Percentiles rank a stretch among this genome's conserved stretches.
Evolutionary conservation across 2,113 vertebrate species (phyloP).

Genomic region (Lichenostomus cassidix): DNA sequence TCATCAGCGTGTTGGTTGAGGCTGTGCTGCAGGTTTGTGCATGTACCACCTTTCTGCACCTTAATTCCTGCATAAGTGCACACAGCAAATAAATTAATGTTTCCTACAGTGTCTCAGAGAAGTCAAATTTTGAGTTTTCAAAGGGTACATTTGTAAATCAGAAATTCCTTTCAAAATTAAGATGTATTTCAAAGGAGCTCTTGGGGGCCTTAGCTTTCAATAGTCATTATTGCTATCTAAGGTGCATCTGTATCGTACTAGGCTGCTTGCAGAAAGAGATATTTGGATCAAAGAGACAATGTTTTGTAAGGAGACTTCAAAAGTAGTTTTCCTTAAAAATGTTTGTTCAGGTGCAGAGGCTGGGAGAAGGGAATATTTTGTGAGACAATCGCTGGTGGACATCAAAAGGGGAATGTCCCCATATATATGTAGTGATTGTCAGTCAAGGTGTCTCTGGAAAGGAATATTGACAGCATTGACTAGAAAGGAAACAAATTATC

Average conservation of each 20-base stretch:
- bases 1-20: fast-evolving
- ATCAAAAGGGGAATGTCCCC: slow-evolving; percentile 34
- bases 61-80: not conserved
- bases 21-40: not conserved
- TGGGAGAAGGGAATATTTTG: slow-evolving; percentile 24
- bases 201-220: not conserved
- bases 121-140: not conserved
- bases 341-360: slow-evolving; percentile 57
- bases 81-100: not conserved
- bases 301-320: slow-evolving; percentile 6
- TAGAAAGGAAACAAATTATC: not conserved
- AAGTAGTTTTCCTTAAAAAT: slow-evolving; percentile 20
- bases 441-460: not conserved
- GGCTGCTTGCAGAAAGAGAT: not conserved
- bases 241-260: not conserved
- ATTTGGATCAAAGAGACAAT: slow-evolving; percentile 30
- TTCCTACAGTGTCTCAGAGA: not conserved
- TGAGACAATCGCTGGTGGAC: not conserved
- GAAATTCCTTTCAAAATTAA: not conserved
- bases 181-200: not conserved
- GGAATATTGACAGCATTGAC: not conserved
- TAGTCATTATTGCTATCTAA: not conserved
- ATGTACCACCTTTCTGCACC: not conserved
- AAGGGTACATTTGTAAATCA: not conserved
- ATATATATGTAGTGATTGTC: not conserved